Evolutionary conservation across 2,888 invertebrate species (phyloP).

Genomic region (Melinaea marsaeus): DNA sequence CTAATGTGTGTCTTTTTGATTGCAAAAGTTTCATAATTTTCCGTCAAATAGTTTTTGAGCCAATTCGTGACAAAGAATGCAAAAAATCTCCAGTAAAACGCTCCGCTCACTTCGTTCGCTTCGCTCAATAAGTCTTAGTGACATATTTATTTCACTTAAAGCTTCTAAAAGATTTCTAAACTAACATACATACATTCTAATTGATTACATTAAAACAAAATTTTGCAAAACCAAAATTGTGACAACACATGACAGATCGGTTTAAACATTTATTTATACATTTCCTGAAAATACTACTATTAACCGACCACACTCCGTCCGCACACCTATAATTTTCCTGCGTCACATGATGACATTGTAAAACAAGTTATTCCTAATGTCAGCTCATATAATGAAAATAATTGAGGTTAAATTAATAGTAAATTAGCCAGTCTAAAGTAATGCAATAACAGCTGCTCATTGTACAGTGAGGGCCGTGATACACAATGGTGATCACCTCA

Average conservation of each 20-base stretch:
- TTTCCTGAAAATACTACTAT: slow-evolving; percentile 37
- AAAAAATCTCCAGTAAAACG: too few relatives aligned
- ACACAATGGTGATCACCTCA: slow-evolving; percentile 35
- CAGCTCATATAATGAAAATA: slow-evolving; percentile 73
- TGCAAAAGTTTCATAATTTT: too few relatives aligned
- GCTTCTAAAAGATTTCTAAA: too few relatives aligned
- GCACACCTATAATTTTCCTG: slow-evolving; percentile 68
- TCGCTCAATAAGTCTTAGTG: too few relatives aligned
- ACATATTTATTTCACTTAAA: too few relatives aligned
- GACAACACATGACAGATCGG: slow-evolving; percentile 26
- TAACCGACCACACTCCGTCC: slow-evolving; percentile 40
- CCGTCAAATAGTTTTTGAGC: too few relatives aligned
- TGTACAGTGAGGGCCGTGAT: slow-evolving; percentile 53
- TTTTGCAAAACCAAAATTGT: slow-evolving; percentile 16
- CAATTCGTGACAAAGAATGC: too few relatives aligned
- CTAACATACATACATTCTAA: too few relatives aligned
- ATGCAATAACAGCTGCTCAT: slow-evolving; percentile 62
- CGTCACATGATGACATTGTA: slow-evolving; percentile 68
- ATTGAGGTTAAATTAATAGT: slow-evolving; percentile 71
- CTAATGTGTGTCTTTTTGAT: too few relatives aligned
- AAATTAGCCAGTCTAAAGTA: slow-evolving; percentile 73
- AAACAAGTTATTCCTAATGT: slow-evolving; percentile 64
- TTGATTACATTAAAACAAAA: too few relatives aligned
- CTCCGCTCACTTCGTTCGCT: too few relatives aligned
- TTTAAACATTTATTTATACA: slow-evolving; percentile 28